Evolutionary conservation across 2,113 vertebrate species (phyloP).

Genomic region (Mola mola): DNA sequence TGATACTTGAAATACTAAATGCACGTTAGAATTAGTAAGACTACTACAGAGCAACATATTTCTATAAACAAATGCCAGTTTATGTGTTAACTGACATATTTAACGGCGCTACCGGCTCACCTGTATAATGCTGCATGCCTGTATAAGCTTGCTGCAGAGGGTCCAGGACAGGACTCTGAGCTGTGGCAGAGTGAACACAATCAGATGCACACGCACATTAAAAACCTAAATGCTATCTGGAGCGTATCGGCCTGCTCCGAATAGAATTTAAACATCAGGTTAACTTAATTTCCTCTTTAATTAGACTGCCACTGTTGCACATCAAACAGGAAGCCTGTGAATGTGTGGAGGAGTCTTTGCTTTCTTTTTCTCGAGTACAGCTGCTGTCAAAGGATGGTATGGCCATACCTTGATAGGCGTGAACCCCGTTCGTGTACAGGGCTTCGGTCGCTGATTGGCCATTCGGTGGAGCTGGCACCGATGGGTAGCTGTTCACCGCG

Average conservation of each 20-base stretch:
- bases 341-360: slow-evolving; percentile 15
- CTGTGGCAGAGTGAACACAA: slow-evolving; percentile 72
- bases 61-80: slow-evolving; percentile 1
- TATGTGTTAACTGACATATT: too few relatives aligned
- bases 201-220: slow-evolving; percentile 28
- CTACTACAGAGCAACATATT: neutral
- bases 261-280: slow-evolving; percentile 28
- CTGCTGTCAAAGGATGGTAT: neutral
- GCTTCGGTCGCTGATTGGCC: slow-evolving; percentile 87
- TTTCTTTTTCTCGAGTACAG: too few relatives aligned
- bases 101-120: too few relatives aligned
- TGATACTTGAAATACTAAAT: too few relatives aligned
- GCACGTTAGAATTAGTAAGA: neutral
- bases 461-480: slow-evolving; percentile 83
- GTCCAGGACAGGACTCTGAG: slow-evolving; percentile 91
- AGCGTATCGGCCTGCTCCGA: slow-evolving; percentile 42
- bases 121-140: slow-evolving; percentile 95
- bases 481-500: slow-evolving; percentile 87
- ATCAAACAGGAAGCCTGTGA: slow-evolving; percentile 9
- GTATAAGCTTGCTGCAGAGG: slow-evolving; percentile 93
- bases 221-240: slow-evolving; percentile 27
- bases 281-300: slow-evolving; percentile 39
- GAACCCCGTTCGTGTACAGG: slow-evolving; percentile 89
- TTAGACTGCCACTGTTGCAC: slow-evolving; percentile 5
- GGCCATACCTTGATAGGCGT: slow-evolving; percentile 87